Percentiles rank a stretch among this genome's conserved stretches.
Evolutionary conservation across 2,113 vertebrate species (phyloP).

Genomic region (Acanthochromis polyacanthus): DNA sequence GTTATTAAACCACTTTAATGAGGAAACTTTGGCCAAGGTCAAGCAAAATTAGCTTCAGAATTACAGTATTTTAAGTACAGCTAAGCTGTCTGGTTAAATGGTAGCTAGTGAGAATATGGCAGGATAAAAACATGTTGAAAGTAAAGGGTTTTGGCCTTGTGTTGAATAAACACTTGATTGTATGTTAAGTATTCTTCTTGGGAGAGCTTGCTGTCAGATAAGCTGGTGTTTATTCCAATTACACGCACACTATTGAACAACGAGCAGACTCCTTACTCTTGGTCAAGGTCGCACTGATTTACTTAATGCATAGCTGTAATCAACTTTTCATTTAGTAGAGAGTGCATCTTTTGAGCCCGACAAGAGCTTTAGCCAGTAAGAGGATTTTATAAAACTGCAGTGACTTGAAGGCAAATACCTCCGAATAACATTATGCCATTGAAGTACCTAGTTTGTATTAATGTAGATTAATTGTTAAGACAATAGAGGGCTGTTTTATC

Average conservation of each 20-base stretch:
- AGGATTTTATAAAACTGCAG: conserved; percentile 61
- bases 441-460: conserved; percentile 33
- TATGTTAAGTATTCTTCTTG: conserved; percentile 62
- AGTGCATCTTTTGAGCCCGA: conserved; percentile 47
- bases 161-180: conserved; percentile 68
- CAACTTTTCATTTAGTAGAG: conserved; percentile 49
- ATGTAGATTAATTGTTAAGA: conserved; percentile 45
- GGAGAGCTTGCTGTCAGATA: conserved; percentile 65
- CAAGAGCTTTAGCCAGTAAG: conserved; percentile 57
- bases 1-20: conserved; percentile 85
- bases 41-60: conserved; percentile 78
- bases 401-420: conserved; percentile 57
- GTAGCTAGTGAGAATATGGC: conserved; percentile 58
- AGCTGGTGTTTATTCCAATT: conserved; percentile 80
- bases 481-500: conserved; percentile 14
- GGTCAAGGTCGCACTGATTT: conserved; percentile 73
- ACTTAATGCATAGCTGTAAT: conserved; percentile 53
- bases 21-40: conserved; percentile 86
- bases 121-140: conserved; percentile 69
- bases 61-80: conserved; percentile 79
- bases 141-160: conserved; percentile 72
- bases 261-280: conserved; percentile 40
- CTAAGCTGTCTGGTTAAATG: conserved; percentile 78
- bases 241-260: conserved; percentile 56
- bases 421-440: conserved; percentile 49